These are phyloP conservation scores for Drosophila paramelanica DNA, from an alignment of 2,888 invertebrate species.

Conservation along the genomic window DNA sequence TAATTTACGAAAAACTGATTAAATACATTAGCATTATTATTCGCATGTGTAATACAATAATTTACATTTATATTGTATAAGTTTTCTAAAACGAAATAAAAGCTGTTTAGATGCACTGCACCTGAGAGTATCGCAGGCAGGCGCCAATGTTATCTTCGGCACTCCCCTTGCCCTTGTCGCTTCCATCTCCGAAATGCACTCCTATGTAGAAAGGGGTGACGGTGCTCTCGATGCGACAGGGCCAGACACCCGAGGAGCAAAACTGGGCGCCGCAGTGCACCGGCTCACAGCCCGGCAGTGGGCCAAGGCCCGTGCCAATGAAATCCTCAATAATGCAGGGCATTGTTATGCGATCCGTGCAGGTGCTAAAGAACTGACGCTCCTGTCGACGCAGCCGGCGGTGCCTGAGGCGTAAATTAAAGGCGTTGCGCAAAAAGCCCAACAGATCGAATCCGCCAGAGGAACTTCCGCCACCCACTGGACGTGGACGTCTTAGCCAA, in stretches of 20 bases:
- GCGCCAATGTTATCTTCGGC: conserved; percentile 94
- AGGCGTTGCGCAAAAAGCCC: conserved; percentile 82
- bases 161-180: conserved; percentile 87
- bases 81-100: conserved; percentile 45
- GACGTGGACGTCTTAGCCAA: conserved; percentile 74
- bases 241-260: conserved; percentile 86
- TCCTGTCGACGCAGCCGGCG: conserved; percentile 45
- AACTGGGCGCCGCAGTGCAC: conserved; percentile 92
- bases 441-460: conserved; percentile 82
- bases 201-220: conserved; percentile 92
- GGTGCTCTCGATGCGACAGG: conserved; percentile 89
- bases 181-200: conserved; percentile 91
- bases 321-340: conserved; percentile 94
- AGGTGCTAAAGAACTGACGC: conserved; percentile 84
- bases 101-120: conserved; percentile 87
- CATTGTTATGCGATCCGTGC: conserved; percentile 91
- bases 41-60: no score
- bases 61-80: neutral
- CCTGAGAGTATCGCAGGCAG: conserved; percentile 90
- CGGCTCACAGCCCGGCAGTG: conserved; percentile 88
- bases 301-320: conserved; percentile 87
- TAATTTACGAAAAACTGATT: no score
- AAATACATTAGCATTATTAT: no score
- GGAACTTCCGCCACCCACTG: conserved; percentile 64
- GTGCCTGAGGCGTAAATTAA: conserved; percentile 67